Evolutionary conservation across 2,888 invertebrate species (phyloP).

Genomic region (Morinoia aosen): DNA sequence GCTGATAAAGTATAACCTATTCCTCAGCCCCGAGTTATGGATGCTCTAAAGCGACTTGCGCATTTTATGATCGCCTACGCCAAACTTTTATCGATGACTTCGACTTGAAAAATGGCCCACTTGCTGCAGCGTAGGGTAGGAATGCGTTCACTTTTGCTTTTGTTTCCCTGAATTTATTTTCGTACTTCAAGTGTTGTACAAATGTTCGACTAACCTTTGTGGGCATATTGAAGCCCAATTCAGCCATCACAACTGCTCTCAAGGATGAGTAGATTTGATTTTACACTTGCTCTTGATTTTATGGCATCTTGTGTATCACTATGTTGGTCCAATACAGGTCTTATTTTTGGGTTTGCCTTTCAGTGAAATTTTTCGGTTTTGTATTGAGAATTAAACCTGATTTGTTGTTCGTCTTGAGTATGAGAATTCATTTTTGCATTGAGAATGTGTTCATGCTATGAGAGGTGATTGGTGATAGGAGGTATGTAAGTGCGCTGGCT

Average conservation of each 20-base stretch:
- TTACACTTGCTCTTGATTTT: not conserved
- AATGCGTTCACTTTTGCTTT: not conserved
- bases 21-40: conserved; percentile 47
- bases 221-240: not conserved
- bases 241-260: not conserved
- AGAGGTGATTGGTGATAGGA: too few relatives aligned
- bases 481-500: too few relatives aligned
- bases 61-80: conserved; percentile 48
- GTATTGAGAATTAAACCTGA: too few relatives aligned
- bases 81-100: conserved; percentile 47
- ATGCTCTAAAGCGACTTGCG: conserved; percentile 46
- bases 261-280: not conserved
- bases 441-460: too few relatives aligned
- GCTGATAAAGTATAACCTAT: not conserved
- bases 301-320: too few relatives aligned
- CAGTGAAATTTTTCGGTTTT: not conserved
- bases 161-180: not conserved
- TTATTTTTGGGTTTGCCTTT: not conserved
- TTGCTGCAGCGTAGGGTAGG: not conserved
- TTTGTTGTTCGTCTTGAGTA: too few relatives aligned
- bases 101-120: not conserved
- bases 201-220: not conserved
- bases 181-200: not conserved
- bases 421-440: too few relatives aligned
- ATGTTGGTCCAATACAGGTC: not conserved